These are phyloP conservation scores for Nesidiocoris tenuis DNA, from an alignment of 2,888 invertebrate genomes.

Conservation along the genomic window DNA sequence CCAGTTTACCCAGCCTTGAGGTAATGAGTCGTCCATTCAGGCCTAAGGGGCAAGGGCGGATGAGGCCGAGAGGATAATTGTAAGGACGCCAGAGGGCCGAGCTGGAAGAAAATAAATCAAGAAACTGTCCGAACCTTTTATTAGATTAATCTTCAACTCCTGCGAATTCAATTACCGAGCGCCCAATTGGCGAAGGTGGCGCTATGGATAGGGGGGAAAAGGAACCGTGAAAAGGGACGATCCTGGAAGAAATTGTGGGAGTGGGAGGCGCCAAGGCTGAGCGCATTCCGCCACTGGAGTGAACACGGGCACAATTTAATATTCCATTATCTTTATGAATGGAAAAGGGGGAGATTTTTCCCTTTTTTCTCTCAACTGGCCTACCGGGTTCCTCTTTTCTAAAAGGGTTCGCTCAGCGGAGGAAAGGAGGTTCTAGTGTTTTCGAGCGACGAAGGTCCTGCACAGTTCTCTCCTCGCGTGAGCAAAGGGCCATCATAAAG, in stretches of 20 bases:
- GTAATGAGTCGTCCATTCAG: too few species aligned
- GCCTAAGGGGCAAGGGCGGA: background rate
- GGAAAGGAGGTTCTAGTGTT: conserved; percentile 5
- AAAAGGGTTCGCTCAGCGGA: conserved; percentile 2
- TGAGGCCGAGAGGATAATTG: conserved; percentile 14
- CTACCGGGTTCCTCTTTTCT: background rate
- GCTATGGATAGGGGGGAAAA: background rate
- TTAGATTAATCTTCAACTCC: conserved; percentile 39
- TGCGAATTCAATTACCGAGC: conserved; percentile 28
- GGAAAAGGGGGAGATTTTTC: background rate
- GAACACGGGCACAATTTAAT: conserved; percentile 22
- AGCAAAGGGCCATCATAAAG: conserved; percentile 9
- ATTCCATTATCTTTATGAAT: conserved; percentile 35
- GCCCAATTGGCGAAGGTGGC: conserved; percentile 6
- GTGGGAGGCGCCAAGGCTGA: background rate
- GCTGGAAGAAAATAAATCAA: conserved; percentile 25
- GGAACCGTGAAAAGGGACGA: background rate
- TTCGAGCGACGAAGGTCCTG: background rate
- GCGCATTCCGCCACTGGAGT: background rate
- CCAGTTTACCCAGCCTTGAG: too few species aligned
- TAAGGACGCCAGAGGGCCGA: conserved; percentile 27
- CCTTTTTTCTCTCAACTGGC: background rate
- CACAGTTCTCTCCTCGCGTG: background rate
- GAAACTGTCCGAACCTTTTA: conserved; percentile 37
- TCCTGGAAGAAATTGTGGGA: background rate